These are phyloP conservation scores for Smithornis capensis DNA, from an alignment of 2,113 vertebrate genomes.

Conservation along the genomic window DNA sequence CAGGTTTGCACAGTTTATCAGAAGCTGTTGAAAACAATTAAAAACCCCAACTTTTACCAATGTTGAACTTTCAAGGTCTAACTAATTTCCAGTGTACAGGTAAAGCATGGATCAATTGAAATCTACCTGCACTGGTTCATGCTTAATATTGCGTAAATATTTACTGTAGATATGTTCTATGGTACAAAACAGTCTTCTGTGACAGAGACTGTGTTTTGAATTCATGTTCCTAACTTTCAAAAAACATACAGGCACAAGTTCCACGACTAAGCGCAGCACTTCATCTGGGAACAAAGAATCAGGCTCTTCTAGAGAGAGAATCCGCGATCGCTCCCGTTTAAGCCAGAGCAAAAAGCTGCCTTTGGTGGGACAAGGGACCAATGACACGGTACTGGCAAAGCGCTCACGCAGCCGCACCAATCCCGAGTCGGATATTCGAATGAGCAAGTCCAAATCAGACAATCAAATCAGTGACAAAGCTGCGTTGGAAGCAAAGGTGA, in stretches of 20 bases:
- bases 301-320: constrained; percentile 83
- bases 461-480: constrained; percentile 91
- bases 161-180: background rate
- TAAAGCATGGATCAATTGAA: background rate
- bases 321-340: constrained; percentile 82
- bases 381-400: constrained; percentile 73
- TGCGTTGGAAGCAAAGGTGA: constrained; percentile 88
- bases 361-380: constrained; percentile 60
- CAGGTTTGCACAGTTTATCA: background rate
- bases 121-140: background rate
- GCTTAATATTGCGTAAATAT: background rate
- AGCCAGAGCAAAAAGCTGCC: constrained; percentile 85
- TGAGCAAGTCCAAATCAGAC: constrained; percentile 95
- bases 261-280: constrained; percentile 79
- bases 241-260: constrained; percentile 66
- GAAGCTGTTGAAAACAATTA: background rate
- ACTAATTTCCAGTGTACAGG: background rate
- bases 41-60: background rate
- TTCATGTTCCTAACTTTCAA: background rate
- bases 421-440: constrained; percentile 80
- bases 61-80: background rate
- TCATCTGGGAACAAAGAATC: constrained; percentile 85
- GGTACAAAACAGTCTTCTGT: background rate
- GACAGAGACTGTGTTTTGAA: background rate
- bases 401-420: constrained; percentile 82